Evolutionary conservation across 2,797 vertebrate species (phyloP).

Genomic region (Pipistrellus pygmaeus): DNA sequence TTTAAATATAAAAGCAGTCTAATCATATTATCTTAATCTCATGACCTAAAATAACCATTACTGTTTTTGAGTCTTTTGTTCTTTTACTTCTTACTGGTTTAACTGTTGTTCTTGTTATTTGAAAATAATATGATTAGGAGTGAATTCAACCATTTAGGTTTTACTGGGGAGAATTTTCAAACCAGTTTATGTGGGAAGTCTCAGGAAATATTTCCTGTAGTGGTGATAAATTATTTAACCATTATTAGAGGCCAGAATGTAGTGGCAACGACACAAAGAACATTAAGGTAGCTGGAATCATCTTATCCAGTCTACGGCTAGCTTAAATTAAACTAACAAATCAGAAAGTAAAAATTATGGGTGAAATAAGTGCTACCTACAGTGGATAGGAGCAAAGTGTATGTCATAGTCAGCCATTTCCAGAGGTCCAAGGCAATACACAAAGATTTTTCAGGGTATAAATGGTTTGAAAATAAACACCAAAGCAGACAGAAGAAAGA

Average conservation of each 20-base stretch:
- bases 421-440: conserved; percentile 54
- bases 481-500: conserved; percentile 47
- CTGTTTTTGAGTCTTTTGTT: conserved; percentile 33
- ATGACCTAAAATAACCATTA: conserved; percentile 59
- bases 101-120: conserved; percentile 58
- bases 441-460: conserved; percentile 53
- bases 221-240: conserved; percentile 73
- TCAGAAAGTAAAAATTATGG: conserved; percentile 64
- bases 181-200: conserved; percentile 13
- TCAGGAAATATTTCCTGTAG: conserved; percentile 62
- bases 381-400: background rate
- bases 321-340: conserved; percentile 78
- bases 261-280: background rate
- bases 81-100: conserved; percentile 38
- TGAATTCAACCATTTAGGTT: conserved; percentile 43
- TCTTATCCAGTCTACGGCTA: conserved; percentile 32
- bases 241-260: conserved; percentile 60
- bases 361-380: background rate
- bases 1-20: conserved; percentile 54
- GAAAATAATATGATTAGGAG: conserved; percentile 56
- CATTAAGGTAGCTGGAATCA: conserved; percentile 26
- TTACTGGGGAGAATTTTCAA: conserved; percentile 51
- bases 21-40: conserved; percentile 40
- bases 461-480: conserved; percentile 74
- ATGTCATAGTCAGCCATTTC: conserved; percentile 31